Evolutionary conservation across 2,888 invertebrate genomes (phyloP), one percentile per base, ranked within the genome.

Genomic region (Stomorhina lunata): DNA sequence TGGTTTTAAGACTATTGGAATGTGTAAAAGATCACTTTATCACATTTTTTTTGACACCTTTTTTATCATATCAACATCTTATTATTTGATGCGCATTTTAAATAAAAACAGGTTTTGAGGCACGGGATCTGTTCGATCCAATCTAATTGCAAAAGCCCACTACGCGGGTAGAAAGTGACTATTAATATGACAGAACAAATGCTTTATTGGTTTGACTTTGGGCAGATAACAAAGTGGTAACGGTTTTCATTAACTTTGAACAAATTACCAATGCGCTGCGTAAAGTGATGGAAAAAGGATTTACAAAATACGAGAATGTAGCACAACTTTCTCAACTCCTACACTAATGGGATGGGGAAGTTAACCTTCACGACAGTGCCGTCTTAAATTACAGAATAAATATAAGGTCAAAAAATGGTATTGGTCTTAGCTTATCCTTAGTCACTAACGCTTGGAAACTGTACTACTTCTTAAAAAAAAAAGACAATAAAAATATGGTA

Each of bases 351-450:
- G n/a, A 40, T 40, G 5, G 40, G n/a, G n/a, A 12, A 12, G 3
- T 12, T 9, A 3, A 12, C 40, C n/a, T 40, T 12, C 40, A 40
- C 40, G 12, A 40, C 9, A 40, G 12, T 40, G 40, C n/a, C n/a
- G 40, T 40, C 12, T 40, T 12, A 40, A 40, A 40, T 40, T 40
- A 40, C 40, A 40, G 40, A 40, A 12, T 3, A 40, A 40, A 40
- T n/a, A 48, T 48, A 4, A 48, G 48, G 20, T 48, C 48, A 50
- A 68, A 68, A 37, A 68, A 22, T 68, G 68, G 68, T 68, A 53
- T 53, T 68, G 53, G 37, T 40, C 17, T 53, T 50, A 50, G 50
- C 32, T 66, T 66, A n/a, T n/a, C n/a, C n/a, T n/a, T n/a, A n/a
- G n/a, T n/a, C n/a, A n/a, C n/a, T n/a, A n/a, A n/a, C n/a, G n/a